These are phyloP conservation scores for Zophobas morio DNA, from an alignment of 1,140 invertebrate species.

Conservation along the genomic window DNA sequence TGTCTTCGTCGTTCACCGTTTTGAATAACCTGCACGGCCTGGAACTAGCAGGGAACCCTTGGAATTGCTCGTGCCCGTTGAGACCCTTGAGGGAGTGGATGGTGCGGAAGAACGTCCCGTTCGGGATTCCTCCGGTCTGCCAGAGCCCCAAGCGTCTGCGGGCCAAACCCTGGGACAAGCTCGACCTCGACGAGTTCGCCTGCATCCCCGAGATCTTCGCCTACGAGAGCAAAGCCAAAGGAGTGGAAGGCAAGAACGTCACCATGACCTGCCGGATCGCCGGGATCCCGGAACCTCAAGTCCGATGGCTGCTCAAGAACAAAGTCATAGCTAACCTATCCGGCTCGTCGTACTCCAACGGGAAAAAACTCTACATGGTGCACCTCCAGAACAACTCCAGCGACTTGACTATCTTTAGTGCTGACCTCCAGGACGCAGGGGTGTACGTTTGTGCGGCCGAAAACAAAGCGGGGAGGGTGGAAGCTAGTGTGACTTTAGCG, in stretches of 20 bases:
- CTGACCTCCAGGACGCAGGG: slow-evolving; percentile 80
- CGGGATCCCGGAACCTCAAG: slow-evolving; percentile 78
- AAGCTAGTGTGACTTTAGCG: slow-evolving; percentile 79
- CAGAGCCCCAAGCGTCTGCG: slow-evolving; percentile 74
- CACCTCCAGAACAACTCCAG: slow-evolving; percentile 71
- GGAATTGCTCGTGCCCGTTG: slow-evolving; percentile 86
- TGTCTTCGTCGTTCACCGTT: slow-evolving; percentile 75
- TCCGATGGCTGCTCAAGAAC: slow-evolving; percentile 72
- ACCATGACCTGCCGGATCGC: slow-evolving; percentile 81
- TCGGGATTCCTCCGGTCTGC: slow-evolving; percentile 79
- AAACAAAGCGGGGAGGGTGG: slow-evolving; percentile 82
- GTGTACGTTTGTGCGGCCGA: slow-evolving; percentile 82
- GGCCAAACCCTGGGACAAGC: slow-evolving; percentile 79
- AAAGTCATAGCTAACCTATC: slow-evolving; percentile 71
- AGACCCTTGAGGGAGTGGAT: slow-evolving; percentile 84
- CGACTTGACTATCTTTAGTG: slow-evolving; percentile 80
- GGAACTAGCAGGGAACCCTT: slow-evolving; percentile 83
- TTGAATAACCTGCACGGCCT: slow-evolving; percentile 81
- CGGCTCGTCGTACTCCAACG: slow-evolving; percentile 66
- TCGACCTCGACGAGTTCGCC: slow-evolving; percentile 85
- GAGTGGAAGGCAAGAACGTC: slow-evolving; percentile 79
- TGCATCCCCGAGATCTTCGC: slow-evolving; percentile 79
- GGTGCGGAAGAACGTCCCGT: slow-evolving; percentile 81
- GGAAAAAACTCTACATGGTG: slow-evolving; percentile 70
- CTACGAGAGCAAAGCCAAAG: slow-evolving; percentile 70